These are phyloP conservation scores for Heliconius melpomene DNA, from an alignment of 1,140 invertebrate species.

Conservation along the genomic window DNA sequence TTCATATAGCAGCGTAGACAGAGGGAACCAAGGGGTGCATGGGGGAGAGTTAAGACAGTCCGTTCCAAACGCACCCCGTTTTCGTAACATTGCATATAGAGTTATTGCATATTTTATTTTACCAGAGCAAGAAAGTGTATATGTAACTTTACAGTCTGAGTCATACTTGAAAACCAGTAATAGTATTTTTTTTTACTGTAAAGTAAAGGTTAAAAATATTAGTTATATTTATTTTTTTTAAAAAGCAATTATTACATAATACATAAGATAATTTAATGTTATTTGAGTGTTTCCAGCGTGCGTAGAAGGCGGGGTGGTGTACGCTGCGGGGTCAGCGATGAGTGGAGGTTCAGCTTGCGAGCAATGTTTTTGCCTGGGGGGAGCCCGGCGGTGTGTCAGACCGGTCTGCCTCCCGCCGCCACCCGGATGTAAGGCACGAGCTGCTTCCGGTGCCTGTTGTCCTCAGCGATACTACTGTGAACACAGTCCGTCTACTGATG, in stretches of 20 bases:
- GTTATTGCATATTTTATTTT: too few species aligned
- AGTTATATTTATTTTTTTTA: neutral
- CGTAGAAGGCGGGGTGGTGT: conserved; percentile 87
- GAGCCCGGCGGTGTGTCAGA: conserved; percentile 88
- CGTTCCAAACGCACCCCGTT: too few species aligned
- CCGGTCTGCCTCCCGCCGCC: conserved; percentile 91
- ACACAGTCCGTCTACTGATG: conserved; percentile 64
- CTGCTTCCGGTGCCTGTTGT: conserved; percentile 89
- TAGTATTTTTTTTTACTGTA: too few species aligned
- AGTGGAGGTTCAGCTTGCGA: conserved; percentile 88
- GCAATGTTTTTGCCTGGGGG: conserved; percentile 93
- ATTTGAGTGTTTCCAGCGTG: conserved; percentile 82
- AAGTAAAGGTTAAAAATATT: too few species aligned
- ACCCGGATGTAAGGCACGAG: conserved; percentile 86
- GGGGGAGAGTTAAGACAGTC: too few species aligned
- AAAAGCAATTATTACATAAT: neutral
- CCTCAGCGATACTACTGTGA: conserved; percentile 91
- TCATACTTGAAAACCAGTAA: too few species aligned
- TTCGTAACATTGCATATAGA: too few species aligned
- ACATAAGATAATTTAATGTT: conserved; percentile 10
- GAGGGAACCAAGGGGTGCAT: too few species aligned
- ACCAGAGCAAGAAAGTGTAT: too few species aligned
- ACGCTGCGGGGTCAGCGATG: conserved; percentile 92
- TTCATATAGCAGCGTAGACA: neutral
- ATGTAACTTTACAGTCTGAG: too few species aligned